These are phyloP conservation scores for Tangara arthus DNA, from an alignment of 2,797 vertebrate genomes.

Conservation along the genomic window DNA sequence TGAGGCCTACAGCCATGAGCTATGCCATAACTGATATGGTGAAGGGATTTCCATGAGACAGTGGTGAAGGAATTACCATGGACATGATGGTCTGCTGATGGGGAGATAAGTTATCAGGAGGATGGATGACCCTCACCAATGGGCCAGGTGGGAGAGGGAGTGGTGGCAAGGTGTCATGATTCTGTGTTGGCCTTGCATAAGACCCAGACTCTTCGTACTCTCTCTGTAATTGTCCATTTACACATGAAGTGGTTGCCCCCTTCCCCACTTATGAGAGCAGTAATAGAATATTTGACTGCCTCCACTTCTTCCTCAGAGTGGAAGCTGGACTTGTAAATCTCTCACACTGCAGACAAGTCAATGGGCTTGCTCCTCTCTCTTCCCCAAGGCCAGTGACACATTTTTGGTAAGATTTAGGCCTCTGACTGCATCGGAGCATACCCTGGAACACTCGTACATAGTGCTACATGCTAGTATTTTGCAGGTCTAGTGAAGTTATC, in stretches of 20 bases:
- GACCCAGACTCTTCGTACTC: not conserved
- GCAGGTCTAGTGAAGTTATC: not conserved
- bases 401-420: not conserved
- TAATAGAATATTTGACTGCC: not conserved
- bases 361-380: not conserved
- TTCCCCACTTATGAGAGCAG: not conserved
- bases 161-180: not conserved
- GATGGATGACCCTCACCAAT: not conserved
- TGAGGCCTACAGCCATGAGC: not conserved
- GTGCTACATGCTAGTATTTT: not conserved
- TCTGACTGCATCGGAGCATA: not conserved
- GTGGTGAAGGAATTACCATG: not conserved
- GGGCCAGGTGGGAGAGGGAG: not conserved
- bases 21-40: not conserved
- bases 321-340: not conserved
- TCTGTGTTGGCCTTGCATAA: not conserved
- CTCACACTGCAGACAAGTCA: not conserved
- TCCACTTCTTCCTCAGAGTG: not conserved
- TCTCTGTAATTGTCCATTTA: not conserved
- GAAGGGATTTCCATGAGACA: not conserved
- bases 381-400: not conserved
- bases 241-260: not conserved
- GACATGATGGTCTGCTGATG: not conserved
- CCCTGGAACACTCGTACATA: fast-evolving
- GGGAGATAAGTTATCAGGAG: not conserved